Evolutionary conservation across 2,113 vertebrate genomes (phyloP).

Genomic region (Camelus bactrianus): DNA sequence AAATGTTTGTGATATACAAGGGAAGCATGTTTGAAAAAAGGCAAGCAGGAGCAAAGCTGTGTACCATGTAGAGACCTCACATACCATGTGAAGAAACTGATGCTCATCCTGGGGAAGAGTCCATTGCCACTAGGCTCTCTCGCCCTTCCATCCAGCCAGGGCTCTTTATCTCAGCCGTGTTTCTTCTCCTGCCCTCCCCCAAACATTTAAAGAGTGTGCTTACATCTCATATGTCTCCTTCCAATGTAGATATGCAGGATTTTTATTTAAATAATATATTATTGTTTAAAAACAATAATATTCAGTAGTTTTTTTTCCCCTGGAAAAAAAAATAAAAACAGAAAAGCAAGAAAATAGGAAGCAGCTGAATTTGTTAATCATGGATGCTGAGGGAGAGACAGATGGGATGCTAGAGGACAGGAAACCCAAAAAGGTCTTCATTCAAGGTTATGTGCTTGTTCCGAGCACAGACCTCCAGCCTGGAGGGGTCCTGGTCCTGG

Average conservation of each 20-base stretch:
- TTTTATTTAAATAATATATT: background rate
- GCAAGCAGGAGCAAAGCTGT: background rate
- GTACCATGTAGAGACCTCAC: background rate
- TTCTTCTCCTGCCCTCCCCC: background rate
- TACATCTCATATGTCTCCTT: background rate
- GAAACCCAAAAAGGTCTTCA: background rate
- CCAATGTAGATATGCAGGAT: background rate
- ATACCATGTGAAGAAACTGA: fast-evolving
- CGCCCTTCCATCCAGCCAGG: background rate
- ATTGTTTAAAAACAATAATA: too few relatives aligned
- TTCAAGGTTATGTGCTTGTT: background rate
- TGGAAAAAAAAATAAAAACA: background rate
- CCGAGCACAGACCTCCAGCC: background rate
- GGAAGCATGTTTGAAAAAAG: background rate
- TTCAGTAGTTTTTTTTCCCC: background rate
- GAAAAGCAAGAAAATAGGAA: background rate
- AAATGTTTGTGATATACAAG: background rate
- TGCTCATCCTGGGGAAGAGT: too few relatives aligned
- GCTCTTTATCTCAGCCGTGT: background rate
- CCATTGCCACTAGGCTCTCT: background rate
- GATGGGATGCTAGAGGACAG: background rate
- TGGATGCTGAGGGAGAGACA: background rate
- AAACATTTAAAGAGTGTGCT: background rate
- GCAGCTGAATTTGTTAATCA: background rate
- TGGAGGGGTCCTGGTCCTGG: background rate